phyloP scores from a whole-genome alignment of 2,797 vertebrate species.

The Hypotaenidia okinawae region DNA sequence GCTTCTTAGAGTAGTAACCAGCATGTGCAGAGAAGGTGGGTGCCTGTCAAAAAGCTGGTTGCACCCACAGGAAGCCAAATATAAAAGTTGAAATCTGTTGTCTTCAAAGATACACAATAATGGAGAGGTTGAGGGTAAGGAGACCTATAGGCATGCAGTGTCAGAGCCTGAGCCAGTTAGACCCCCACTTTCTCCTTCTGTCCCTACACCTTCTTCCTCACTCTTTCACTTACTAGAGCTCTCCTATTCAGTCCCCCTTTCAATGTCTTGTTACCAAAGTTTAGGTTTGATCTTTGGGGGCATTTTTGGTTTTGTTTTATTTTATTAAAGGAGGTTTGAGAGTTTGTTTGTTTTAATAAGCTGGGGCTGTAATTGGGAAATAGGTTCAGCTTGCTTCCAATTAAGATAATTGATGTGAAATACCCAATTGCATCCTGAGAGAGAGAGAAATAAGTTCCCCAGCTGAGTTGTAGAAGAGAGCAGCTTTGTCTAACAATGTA shows the following conservation, averaged over 20 bases:
- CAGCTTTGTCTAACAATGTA: conserved; percentile 57
- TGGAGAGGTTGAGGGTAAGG: background rate
- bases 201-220: background rate
- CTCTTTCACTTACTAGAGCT: background rate
- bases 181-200: background rate
- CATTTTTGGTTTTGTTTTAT: background rate
- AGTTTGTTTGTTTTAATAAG: conserved; percentile 66
- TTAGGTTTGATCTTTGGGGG: conserved; percentile 5
- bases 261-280: background rate
- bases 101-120: background rate
- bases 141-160: background rate
- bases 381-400: conserved; percentile 71
- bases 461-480: conserved; percentile 34
- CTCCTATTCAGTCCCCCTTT: background rate
- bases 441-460: conserved; percentile 32
- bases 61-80: background rate
- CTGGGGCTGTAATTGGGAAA: conserved; percentile 72
- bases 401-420: conserved; percentile 77
- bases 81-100: background rate
- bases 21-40: background rate
- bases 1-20: background rate
- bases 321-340: conserved; percentile 41
- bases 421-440: conserved; percentile 63
- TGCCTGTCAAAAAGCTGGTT: background rate
- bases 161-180: background rate